Percentiles rank a stretch among this genome's conserved stretches.
Evolutionary conservation across 2,888 invertebrate species (phyloP).

Genomic region (Standfussiana lucernea): DNA sequence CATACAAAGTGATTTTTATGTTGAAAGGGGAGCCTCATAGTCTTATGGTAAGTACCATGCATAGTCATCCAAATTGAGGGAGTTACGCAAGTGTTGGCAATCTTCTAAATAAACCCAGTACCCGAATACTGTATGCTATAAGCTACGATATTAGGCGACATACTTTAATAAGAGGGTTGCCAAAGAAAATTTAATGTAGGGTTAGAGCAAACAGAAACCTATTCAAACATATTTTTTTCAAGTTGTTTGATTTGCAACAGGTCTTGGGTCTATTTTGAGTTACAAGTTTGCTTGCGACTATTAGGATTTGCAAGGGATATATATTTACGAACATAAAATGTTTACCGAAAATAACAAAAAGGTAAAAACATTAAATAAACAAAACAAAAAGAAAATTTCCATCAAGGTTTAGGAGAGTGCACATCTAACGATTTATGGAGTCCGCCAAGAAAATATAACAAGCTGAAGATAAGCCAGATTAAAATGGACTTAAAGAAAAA

Average conservation of each 20-base stretch:
- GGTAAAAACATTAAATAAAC: neutral
- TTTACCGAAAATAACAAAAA: conserved; percentile 1
- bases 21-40: conserved; percentile 46
- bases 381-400: neutral
- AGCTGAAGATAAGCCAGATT: conserved; percentile 32
- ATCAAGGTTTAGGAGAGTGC: conserved; percentile 2
- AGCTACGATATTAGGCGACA: conserved; percentile 44
- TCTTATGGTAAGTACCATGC: conserved; percentile 52
- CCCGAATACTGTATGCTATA: conserved; percentile 33
- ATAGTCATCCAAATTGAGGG: conserved; percentile 43
- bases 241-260: conserved; percentile 57
- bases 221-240: conserved; percentile 57
- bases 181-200: conserved; percentile 41
- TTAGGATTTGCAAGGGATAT: conserved; percentile 14
- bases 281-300: conserved; percentile 46
- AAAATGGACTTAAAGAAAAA: conserved; percentile 27
- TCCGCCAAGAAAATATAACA: conserved; percentile 34
- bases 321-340: conserved; percentile 13
- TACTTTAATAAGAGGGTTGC: conserved; percentile 43
- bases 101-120: conserved; percentile 51
- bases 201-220: conserved; percentile 53
- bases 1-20: conserved; percentile 61
- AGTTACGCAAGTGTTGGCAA: conserved; percentile 57
- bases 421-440: conserved; percentile 21
- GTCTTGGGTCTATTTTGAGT: conserved; percentile 45